Conservation (phyloP, 2,888 invertebrate species). For the Gandaritis pyraliata region DNA sequence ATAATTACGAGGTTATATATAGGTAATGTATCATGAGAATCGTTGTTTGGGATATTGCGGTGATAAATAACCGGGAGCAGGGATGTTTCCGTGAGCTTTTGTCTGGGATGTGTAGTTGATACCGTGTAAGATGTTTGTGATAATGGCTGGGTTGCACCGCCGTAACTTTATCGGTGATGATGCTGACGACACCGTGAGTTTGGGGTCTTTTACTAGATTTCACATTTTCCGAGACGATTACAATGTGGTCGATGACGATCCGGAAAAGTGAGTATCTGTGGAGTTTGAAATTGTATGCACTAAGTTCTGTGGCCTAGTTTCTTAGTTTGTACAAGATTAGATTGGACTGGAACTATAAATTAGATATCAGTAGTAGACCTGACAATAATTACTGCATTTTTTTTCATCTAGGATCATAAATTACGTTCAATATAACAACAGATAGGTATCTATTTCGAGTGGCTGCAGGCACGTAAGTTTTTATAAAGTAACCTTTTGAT, state of each 20-base stretch:
- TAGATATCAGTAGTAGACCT: not conserved
- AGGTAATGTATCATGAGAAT: slow-evolving; percentile 14
- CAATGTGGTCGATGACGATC: slow-evolving; percentile 58
- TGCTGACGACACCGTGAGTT: slow-evolving; percentile 66
- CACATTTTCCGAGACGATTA: slow-evolving; percentile 70
- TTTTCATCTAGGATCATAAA: no score
- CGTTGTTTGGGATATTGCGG: not conserved
- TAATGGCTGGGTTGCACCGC: slow-evolving; percentile 61
- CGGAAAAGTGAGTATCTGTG: slow-evolving; percentile 66
- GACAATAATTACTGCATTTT: no score
- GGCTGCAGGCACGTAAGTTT: no score
- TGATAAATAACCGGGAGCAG: not conserved
- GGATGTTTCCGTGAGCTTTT: slow-evolving; percentile 30
- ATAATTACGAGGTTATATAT: slow-evolving; percentile 32
- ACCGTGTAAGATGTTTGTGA: slow-evolving; percentile 19
- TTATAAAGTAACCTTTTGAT: no score
- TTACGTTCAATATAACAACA: no score
- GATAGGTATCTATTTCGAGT: no score
- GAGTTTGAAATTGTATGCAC: slow-evolving; percentile 4
- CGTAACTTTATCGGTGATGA: slow-evolving; percentile 70
- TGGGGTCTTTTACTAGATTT: slow-evolving; percentile 73
- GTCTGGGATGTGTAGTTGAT: slow-evolving; percentile 17
- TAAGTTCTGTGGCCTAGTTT: not conserved
- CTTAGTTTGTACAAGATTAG: no score
- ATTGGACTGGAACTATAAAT: no score